Percentiles rank a stretch among this genome's conserved stretches.
phyloP scores from a whole-genome alignment of 2,113 vertebrate genomes.

The Oceanodroma tethys region DNA sequence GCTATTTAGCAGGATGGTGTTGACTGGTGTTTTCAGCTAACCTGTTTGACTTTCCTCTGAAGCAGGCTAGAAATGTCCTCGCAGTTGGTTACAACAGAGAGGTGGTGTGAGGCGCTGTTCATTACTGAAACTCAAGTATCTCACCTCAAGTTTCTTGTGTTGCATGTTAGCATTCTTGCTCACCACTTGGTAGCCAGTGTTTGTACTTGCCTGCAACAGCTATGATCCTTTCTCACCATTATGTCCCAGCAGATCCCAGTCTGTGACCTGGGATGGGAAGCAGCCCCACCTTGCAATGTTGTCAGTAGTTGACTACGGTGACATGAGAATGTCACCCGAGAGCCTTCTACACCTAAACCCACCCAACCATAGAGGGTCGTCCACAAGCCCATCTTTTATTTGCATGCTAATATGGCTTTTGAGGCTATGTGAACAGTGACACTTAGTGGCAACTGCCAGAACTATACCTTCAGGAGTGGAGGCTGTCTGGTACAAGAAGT shows the following conservation, averaged over 20 bases:
- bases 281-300: accelerated
- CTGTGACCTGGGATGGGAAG: background rate
- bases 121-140: background rate
- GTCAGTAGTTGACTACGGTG: background rate
- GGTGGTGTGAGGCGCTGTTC: background rate
- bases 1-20: background rate
- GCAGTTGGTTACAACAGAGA: background rate
- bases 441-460: conserved; percentile 38
- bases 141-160: background rate
- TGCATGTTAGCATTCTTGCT: background rate
- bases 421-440: conserved; percentile 51
- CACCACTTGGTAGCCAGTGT: background rate
- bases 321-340: accelerated
- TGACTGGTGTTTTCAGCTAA: background rate
- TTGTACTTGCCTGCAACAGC: background rate
- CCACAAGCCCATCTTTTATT: background rate
- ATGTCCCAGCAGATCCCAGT: background rate
- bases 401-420: background rate
- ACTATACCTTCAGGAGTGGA: background rate
- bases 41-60: background rate
- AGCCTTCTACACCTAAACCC: background rate
- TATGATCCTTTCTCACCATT: background rate
- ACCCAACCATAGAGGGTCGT: background rate
- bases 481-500: background rate
- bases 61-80: background rate